phyloP scores from a whole-genome alignment of 2,113 vertebrate species.

The Acanthochromis polyacanthus region DNA sequence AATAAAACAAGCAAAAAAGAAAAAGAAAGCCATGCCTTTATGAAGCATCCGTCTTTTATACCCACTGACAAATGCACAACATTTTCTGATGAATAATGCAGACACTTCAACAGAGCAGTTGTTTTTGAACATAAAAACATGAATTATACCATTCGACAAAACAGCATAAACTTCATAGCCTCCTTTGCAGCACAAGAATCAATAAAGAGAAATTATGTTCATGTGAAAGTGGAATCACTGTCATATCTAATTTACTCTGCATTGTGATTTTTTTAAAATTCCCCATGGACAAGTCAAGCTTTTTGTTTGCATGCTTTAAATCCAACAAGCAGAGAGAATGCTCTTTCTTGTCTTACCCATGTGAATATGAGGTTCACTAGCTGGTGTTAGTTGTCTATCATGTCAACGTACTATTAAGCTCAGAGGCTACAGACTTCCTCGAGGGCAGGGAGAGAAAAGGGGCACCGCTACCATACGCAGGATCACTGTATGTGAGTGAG shows the following conservation, averaged over 20 bases:
- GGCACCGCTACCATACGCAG: not conserved
- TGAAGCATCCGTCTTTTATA: not conserved
- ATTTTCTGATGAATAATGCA: constrained; percentile 28
- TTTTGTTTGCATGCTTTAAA: constrained; percentile 2
- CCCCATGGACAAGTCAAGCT: not conserved
- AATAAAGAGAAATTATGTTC: constrained; percentile 22
- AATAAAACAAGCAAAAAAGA: not conserved
- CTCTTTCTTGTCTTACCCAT: not conserved
- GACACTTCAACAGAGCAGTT: constrained; percentile 2
- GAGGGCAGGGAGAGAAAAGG: not conserved
- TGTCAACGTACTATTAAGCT: not conserved
- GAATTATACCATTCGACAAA: constrained; percentile 7
- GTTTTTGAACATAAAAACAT: constrained; percentile 12
- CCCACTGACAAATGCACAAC: not conserved
- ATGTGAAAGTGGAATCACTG: constrained; percentile 12
- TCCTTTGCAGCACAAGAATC: constrained; percentile 3
- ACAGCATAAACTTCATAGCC: constrained; percentile 2
- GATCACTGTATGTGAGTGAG: not conserved
- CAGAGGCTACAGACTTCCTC: not conserved
- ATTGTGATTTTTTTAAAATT: not conserved
- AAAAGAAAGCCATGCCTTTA: not conserved
- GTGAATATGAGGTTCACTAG: constrained; percentile 6
- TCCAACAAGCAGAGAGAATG: not conserved
- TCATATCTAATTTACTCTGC: constrained; percentile 20
- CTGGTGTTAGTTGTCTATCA: constrained; percentile 10